A percentile compares a stretch with the other conserved stretches of the same genome.
Conservation (phyloP, 2,888 invertebrate species). For the Cynaeus angustus region DNA sequence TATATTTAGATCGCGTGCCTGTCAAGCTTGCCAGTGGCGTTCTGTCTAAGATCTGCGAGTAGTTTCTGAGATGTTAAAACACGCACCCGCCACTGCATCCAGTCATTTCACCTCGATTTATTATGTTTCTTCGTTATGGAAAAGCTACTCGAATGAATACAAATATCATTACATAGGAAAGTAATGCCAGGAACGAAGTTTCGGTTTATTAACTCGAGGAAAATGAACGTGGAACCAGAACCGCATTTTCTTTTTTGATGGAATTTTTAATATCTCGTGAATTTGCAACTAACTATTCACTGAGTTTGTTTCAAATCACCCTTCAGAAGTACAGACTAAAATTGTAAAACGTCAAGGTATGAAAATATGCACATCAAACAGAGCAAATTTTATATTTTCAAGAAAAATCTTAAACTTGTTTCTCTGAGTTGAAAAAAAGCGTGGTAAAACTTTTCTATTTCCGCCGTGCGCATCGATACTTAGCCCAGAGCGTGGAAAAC, state of each 20-base stretch:
- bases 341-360: no score
- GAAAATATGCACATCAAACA: no score
- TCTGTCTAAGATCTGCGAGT: neutral
- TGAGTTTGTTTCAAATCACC: no score
- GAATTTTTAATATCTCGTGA: constrained; percentile 36
- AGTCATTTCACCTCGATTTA: constrained; percentile 29
- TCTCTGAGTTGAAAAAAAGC: constrained; percentile 5
- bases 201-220: constrained; percentile 19
- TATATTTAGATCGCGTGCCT: constrained; percentile 52
- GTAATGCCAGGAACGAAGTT: constrained; percentile 28
- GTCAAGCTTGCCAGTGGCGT: constrained; percentile 26
- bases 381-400: constrained; percentile 11
- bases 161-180: constrained; percentile 29
- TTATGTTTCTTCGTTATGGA: constrained; percentile 33
- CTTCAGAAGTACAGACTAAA: no score
- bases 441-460: constrained; percentile 29
- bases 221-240: constrained; percentile 19
- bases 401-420: constrained; percentile 17
- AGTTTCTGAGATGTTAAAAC: neutral
- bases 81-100: constrained; percentile 10
- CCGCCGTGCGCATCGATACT: constrained; percentile 17
- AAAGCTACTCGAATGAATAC: constrained; percentile 26
- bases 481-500: constrained; percentile 8
- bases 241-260: neutral
- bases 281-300: no score